Conservation (phyloP, 2,888 invertebrate genomes). For the Hydriomena furcata region DNA sequence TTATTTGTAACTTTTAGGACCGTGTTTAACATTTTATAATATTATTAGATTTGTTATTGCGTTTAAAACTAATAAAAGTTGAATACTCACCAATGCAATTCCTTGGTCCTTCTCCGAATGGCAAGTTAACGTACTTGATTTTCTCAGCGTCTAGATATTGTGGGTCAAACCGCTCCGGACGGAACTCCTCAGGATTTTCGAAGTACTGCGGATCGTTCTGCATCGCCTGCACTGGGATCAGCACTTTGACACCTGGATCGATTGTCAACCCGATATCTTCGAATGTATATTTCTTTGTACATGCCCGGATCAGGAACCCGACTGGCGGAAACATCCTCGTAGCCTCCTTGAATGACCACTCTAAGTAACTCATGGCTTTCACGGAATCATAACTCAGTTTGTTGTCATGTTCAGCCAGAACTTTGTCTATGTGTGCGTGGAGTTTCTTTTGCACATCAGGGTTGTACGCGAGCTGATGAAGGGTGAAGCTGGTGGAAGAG, state of each 20-base stretch:
- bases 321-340: slow-evolving; percentile 61
- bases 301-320: slow-evolving; percentile 51
- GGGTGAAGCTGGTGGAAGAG: slow-evolving; percentile 55
- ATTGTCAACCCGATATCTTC: slow-evolving; percentile 42
- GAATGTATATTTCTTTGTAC: slow-evolving; percentile 38
- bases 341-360: slow-evolving; percentile 57
- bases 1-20: no score
- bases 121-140: slow-evolving; percentile 51
- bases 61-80: no score
- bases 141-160: slow-evolving; percentile 34
- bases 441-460: slow-evolving; percentile 51
- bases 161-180: slow-evolving; percentile 55
- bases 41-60: no score
- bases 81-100: slow-evolving; percentile 54
- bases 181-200: slow-evolving; percentile 53
- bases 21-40: no score
- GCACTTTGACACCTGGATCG: slow-evolving; percentile 49
- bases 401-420: slow-evolving; percentile 42
- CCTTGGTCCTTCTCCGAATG: slow-evolving; percentile 44
- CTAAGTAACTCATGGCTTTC: slow-evolving; percentile 55
- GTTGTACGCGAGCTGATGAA: slow-evolving; percentile 57
- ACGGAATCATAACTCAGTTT: slow-evolving; percentile 56
- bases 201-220: slow-evolving; percentile 60
- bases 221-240: slow-evolving; percentile 53
- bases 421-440: slow-evolving; percentile 36